Base-by-base conservation (phyloP, 2,888 invertebrate genomes). In the Nomada flava region DNA sequence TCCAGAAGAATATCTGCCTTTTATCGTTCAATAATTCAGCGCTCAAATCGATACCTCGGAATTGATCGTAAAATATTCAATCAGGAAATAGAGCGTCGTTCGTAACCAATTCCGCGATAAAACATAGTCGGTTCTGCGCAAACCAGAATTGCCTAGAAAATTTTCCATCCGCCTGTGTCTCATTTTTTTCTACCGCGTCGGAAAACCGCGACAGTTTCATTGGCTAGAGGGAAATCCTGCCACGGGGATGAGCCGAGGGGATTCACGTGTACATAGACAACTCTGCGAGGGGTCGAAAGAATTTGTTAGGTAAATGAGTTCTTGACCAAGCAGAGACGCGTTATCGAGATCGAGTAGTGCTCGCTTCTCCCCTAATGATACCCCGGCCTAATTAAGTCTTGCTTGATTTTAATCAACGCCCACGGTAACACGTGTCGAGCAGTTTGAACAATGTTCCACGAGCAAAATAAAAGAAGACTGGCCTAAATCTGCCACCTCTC, bases 241-340 rank as follows among this genome's bases (percentile, higher is more conserved):
- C 67, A 59, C 36, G 2, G 71, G 53, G 59, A 52, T 71, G 68
- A 72, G 23, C 23, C 26, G 67, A 26, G 42, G 59, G 63, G 72
- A 63, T 47, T 13, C 53, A 9, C 13, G 23, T 20, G 13, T 47
- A 36, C 29, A 23, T 63, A 63, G 67, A 26, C 76, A 81, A 57
- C 63, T 47, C 15, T 44, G 42, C 53, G 26, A 47, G 44, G 52
- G 57, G 60, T 26, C 11, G 62, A 64, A 65, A 65, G 70, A 65
- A 73, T 82, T 82, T 82, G 76, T 76, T 82, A 82, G 60, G 72
- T 82, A 82, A 82, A 82, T 76, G 81, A 82, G 76, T 76, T 82
- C 72, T 82, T 76, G 82, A 82, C 69, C 82, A 72, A 69, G 81
- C 72, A 55, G 68, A 76, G 73, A 44, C 69, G 72, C 60, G 82